phyloP scores from a whole-genome alignment of 2,113 vertebrate species.

The Syrmaticus mikado region DNA sequence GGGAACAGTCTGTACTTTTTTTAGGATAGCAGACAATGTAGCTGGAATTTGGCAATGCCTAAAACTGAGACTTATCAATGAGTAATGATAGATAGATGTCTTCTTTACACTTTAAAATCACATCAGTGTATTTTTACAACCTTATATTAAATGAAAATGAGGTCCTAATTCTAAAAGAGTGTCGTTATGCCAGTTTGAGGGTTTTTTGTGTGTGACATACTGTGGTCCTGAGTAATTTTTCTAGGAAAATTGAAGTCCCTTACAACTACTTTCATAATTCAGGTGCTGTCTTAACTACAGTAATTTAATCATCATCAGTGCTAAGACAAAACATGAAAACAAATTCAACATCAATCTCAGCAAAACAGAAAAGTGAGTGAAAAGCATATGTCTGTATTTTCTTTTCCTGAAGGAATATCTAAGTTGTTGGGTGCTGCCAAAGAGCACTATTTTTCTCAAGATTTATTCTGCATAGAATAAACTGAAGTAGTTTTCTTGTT shows the following conservation, averaged over 20 bases:
- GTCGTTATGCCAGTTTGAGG: not conserved
- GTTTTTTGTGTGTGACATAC: not conserved
- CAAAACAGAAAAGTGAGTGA: not conserved
- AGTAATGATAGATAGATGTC: not conserved
- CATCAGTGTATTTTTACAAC: not conserved
- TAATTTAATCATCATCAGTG: not conserved
- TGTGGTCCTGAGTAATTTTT: not conserved
- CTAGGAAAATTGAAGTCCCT: not conserved
- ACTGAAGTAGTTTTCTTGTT: constrained; percentile 41
- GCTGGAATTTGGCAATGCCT: not conserved
- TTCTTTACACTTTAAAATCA: accelerated
- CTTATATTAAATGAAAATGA: not conserved
- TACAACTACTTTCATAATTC: constrained; percentile 2
- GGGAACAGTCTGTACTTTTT: not conserved
- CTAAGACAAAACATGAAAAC: not conserved
- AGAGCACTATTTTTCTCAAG: constrained; percentile 7
- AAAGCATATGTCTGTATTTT: not conserved
- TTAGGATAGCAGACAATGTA: not conserved
- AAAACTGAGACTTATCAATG: not conserved
- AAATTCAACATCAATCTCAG: not conserved
- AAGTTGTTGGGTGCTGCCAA: not conserved
- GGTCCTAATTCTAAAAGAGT: not conserved
- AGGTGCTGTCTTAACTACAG: not conserved
- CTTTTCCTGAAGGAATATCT: not conserved
- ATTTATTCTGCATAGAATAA: constrained; percentile 28